A percentile compares a stretch with the other conserved stretches of the same genome.
Evolutionary conservation across 2,888 invertebrate species (phyloP).

Genomic region (Sesia apiformis): DNA sequence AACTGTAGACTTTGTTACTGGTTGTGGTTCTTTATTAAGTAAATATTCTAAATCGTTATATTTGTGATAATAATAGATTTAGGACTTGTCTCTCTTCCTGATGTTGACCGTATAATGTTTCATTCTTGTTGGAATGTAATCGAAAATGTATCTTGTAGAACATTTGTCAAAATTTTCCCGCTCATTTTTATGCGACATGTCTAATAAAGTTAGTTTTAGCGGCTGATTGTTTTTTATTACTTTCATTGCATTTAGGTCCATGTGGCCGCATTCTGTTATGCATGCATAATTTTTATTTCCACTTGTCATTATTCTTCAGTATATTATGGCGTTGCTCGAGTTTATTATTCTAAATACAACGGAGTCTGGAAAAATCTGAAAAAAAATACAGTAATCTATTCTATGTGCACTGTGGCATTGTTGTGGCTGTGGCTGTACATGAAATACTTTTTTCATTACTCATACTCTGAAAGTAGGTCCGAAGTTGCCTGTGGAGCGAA

Average conservation of each 20-base stretch:
- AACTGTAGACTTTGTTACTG: too few relatives aligned
- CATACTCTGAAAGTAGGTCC: too few relatives aligned
- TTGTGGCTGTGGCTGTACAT: too few relatives aligned
- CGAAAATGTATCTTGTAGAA: slow-evolving; percentile 4
- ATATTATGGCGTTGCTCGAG: slow-evolving; percentile 32
- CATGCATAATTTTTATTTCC: slow-evolving; percentile 33
- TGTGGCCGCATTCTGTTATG: slow-evolving; percentile 29
- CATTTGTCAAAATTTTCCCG: neutral
- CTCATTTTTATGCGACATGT: slow-evolving; percentile 14
- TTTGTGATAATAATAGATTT: too few relatives aligned
- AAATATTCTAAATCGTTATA: too few relatives aligned
- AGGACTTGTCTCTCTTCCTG: too few relatives aligned
- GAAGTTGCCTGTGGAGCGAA: too few relatives aligned
- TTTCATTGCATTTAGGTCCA: slow-evolving; percentile 20
- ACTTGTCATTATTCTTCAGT: slow-evolving; percentile 45
- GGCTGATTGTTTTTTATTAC: slow-evolving; percentile 21
- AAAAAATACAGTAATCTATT: slow-evolving; percentile 4
- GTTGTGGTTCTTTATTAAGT: too few relatives aligned
- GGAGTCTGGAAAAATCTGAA: slow-evolving; percentile 33
- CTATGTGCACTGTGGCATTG: too few relatives aligned
- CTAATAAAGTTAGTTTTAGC: slow-evolving; percentile 16
- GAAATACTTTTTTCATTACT: too few relatives aligned
- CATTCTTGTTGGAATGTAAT: too few relatives aligned
- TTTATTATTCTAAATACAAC: slow-evolving; percentile 40
- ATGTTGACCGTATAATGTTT: too few relatives aligned